phyloP scores from a whole-genome alignment of 2,888 invertebrate genomes.

The Aporophyla lueneburgensis region DNA sequence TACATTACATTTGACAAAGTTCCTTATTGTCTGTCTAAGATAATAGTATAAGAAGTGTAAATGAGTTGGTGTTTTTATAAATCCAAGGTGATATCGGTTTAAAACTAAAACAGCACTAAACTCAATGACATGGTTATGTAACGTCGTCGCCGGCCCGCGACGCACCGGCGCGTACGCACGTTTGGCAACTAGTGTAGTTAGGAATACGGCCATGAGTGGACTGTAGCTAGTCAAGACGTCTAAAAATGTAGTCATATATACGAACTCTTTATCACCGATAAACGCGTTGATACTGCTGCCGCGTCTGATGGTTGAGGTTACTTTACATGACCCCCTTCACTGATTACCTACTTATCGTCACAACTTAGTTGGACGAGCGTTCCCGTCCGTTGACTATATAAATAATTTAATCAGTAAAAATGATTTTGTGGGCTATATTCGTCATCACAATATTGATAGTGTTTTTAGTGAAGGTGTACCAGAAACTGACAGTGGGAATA shows the following conservation, averaged over 20 bases:
- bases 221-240: constrained; percentile 54
- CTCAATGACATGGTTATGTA: constrained; percentile 79
- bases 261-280: constrained; percentile 69
- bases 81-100: constrained; percentile 72
- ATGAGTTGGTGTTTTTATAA: constrained; percentile 49
- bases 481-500: constrained; percentile 84
- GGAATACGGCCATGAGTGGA: constrained; percentile 69
- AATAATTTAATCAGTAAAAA: constrained; percentile 61
- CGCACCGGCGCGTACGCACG: constrained; percentile 76
- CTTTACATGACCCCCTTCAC: constrained; percentile 60
- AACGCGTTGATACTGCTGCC: constrained; percentile 66
- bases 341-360: constrained; percentile 52
- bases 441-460: constrained; percentile 70
- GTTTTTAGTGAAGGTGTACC: constrained; percentile 80
- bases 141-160: constrained; percentile 67
- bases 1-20: background rate
- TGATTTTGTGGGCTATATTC: constrained; percentile 74
- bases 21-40: background rate
- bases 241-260: constrained; percentile 57
- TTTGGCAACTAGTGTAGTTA: constrained; percentile 73
- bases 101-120: constrained; percentile 67
- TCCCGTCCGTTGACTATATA: constrained; percentile 31
- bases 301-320: constrained; percentile 61
- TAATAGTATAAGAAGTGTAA: background rate
- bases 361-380: constrained; percentile 48